Evolutionary conservation across 2,888 invertebrate species (phyloP).

Genomic region (Leptinotarsa juncta): DNA sequence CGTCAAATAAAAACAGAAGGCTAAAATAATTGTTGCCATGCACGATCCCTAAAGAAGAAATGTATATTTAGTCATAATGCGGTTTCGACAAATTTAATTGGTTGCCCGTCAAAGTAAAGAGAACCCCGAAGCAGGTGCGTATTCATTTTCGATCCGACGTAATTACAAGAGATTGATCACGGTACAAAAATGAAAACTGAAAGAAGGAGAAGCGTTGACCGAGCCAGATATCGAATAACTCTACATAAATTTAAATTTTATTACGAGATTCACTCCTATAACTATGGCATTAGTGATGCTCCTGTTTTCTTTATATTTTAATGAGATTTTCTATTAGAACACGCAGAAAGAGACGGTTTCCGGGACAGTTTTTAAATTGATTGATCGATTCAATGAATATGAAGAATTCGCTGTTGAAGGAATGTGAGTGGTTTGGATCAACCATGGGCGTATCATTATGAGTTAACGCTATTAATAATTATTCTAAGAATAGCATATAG

Average conservation of each 20-base stretch:
- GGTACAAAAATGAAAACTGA: constrained; percentile 53
- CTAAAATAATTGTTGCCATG: not conserved
- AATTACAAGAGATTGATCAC: constrained; percentile 55
- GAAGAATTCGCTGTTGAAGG: constrained; percentile 12
- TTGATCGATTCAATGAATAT: constrained; percentile 15
- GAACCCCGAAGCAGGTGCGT: constrained; percentile 35
- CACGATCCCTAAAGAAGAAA: not conserved
- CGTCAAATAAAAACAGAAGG: constrained; percentile 1
- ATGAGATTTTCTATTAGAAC: constrained; percentile 28
- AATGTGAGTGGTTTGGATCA: not conserved
- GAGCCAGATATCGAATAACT: constrained; percentile 56
- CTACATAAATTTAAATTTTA: constrained; percentile 58
- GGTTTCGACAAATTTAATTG: constrained; percentile 31
- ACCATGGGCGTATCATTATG: not conserved
- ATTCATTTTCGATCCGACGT: constrained; percentile 39
- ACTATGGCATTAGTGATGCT: constrained; percentile 51
- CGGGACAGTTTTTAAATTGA: constrained; percentile 18
- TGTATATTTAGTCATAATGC: constrained; percentile 8
- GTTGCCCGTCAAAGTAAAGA: constrained; percentile 23
- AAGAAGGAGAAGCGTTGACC: constrained; percentile 55
- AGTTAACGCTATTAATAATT: too few species aligned
- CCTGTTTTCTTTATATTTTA: constrained; percentile 44
- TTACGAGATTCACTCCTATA: constrained; percentile 50
- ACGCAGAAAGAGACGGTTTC: constrained; percentile 13
- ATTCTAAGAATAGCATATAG: too few species aligned